Evolutionary conservation across 2,797 vertebrate species (phyloP), one percentile per base, ranked within the genome.

Genomic region (Micromesistius poutassou): DNA sequence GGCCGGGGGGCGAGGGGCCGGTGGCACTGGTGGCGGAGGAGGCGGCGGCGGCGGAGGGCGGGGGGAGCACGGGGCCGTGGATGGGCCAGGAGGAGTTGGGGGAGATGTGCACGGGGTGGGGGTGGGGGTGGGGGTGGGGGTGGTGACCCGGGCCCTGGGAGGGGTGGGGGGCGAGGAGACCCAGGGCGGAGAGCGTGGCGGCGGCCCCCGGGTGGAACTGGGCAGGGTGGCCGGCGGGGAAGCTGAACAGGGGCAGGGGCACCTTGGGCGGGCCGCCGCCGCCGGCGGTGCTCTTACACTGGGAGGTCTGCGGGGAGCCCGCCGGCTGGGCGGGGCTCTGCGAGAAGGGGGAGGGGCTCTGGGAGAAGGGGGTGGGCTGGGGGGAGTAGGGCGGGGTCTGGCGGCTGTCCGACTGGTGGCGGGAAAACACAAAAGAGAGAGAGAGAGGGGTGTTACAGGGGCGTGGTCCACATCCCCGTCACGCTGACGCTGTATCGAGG

Each of bases 331-430:
- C 89, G 79, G 94, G 93, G 86, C 92, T 94, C 90, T 95, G 95
- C 86, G 91, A 85, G 89, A 95, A 95, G 75, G 92, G 95, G 31
- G 93, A 84, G 83, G 96, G 94, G 80, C 93, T 94, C 92, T 95
- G 96, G 82, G 95, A 86, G 90, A 95, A 95, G 8, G 94, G 88
- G 7, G 89, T 46, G 78, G 96, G 93, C 92, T 98, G 97, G 30
- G 97, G 97, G 76, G 97, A 98, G 82, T 95, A 98, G 80, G 98
- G 97, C 74, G 94, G 95, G 79, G 97, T 97, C 88, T 96, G 96
- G 19, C 93, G 95, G 16, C 95, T 95, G 83, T 98, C 97, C 71
- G 97, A 99, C 97, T 99, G 84, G 77, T 89, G n/a, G 31, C 30
- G 25, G 35, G 19, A 78, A 78, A 50, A 40, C 0, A 77, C 46